phyloP scores from a whole-genome alignment of 2,113 vertebrate genomes.

The Ceyx cyanopectus region DNA sequence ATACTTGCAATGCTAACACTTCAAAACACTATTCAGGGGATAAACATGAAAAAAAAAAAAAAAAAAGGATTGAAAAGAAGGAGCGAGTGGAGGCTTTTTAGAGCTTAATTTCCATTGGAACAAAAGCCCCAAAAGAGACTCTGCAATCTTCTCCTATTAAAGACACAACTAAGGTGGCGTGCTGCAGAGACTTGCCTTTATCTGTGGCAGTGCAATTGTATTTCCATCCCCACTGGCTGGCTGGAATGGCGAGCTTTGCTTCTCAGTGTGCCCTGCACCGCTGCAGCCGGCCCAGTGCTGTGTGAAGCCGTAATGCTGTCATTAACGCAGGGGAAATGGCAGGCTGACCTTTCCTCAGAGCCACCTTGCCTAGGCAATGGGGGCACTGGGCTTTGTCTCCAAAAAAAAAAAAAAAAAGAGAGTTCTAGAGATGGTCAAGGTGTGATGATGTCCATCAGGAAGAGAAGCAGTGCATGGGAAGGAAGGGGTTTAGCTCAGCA shows the following conservation, averaged over 20 bases:
- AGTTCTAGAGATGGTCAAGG: background rate
- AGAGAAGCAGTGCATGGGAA: background rate
- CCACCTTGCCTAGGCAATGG: background rate
- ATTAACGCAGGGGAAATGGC: background rate
- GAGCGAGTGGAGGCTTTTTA: background rate
- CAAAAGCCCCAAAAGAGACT: slow-evolving; percentile 36
- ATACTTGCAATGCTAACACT: background rate
- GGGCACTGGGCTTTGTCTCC: background rate
- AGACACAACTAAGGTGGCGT: background rate
- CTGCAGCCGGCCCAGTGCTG: background rate
- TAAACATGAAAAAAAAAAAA: background rate
- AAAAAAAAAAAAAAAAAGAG: background rate
- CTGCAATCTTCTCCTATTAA: background rate
- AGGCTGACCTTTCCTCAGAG: slow-evolving; percentile 39
- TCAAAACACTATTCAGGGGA: background rate
- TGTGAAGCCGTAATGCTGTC: background rate
- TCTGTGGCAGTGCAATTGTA: background rate
- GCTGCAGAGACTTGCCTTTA: slow-evolving; percentile 28
- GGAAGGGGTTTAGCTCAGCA: background rate
- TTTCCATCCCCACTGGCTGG: background rate
- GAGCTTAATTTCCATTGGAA: slow-evolving; percentile 14
- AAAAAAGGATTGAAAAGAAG: background rate
- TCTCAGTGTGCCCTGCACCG: background rate
- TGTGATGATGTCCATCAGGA: background rate
- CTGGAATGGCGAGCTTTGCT: background rate